Percentiles rank a stretch among this genome's conserved stretches.
Conservation (phyloP, 1,140 invertebrate species). For the Drosophila oshimai region DNA sequence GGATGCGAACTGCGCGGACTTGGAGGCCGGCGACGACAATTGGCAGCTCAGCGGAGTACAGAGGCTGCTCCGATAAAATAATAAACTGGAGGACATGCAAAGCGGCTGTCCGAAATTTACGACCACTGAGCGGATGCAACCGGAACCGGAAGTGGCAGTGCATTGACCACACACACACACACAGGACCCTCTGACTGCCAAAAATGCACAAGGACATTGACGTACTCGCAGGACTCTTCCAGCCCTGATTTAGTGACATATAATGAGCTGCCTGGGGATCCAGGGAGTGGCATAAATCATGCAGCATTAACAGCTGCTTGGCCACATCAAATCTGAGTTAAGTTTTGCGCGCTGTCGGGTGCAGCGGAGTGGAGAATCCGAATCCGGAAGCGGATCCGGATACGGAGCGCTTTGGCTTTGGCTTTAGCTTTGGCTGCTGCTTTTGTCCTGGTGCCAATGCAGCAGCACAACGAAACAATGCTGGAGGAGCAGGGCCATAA, state of each 20-base stretch:
- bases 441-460: conserved; percentile 15
- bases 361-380: conserved; percentile 35
- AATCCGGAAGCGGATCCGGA: conserved; percentile 39
- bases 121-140: conserved; percentile 12
- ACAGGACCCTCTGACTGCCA: not conserved
- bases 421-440: too few species aligned
- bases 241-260: conserved; percentile 41
- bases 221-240: not conserved
- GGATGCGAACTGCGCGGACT: conserved; percentile 14
- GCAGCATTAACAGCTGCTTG: conserved; percentile 72
- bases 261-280: conserved; percentile 54
- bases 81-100: conserved; percentile 46
- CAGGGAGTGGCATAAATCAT: conserved; percentile 56
- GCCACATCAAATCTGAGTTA: conserved; percentile 73
- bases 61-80: conserved; percentile 44
- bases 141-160: conserved; percentile 37
- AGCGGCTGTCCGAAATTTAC: conserved; percentile 28
- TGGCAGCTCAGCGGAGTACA: conserved; percentile 34
- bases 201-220: conserved; percentile 27
- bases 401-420: not conserved
- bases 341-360: conserved; percentile 57
- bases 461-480: conserved; percentile 68
- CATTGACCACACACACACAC: conserved; percentile 38
- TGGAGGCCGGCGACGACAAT: conserved; percentile 18
- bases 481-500: conserved; percentile 31